Evolutionary conservation across 2,113 vertebrate genomes (phyloP), one percentile per base, ranked within the genome.

Genomic region (Dolichallabes microphthalmus): DNA sequence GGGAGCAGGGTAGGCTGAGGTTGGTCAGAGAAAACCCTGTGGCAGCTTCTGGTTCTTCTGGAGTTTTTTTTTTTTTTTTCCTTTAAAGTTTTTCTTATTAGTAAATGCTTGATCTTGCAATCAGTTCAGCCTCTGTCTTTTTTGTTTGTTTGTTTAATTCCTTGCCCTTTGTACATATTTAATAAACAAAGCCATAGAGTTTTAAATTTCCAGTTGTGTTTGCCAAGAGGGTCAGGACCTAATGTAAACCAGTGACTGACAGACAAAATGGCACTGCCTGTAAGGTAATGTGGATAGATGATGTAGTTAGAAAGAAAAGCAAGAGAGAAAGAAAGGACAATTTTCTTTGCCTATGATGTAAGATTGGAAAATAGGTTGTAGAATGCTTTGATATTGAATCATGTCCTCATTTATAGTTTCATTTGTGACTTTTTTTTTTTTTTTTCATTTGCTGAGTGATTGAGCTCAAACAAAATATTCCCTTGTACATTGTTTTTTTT

Each of bases 181-280:
- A 81, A 73, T 69, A 50, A 86, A 86, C 68, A 82, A 89, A 89
- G 83, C 85, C 88, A 85, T 87, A 75, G 19, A 82, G 39, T 61
- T 88, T 85, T 79, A 39, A 27, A 27, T 64, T 85, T 71, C 50
- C 75, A 83, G 25, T n/a, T 68, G 63, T 58, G 75, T 82, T 80
- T 53, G 82, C 80, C 55, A 53, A 76, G 20, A 80, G 5, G 30
- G 66, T 84, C 69, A 61, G 45, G 12, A 55, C 14, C 32, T 64
- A 6, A 63, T 84, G 27, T 74, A 75, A 75, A 64, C 45, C 58
- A 22, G 15, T 53, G n/a, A 25, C 22, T 86, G 30, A n/a, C 32
- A 53, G 75, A 32, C 58, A 50, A 66, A 85, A 61, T 85, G 63
- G 84, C 69, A 63, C 71, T 82, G 76, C 64, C 53, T 76, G 63